These are phyloP conservation scores for Drosophila prolongata DNA, from an alignment of 2,888 invertebrate genomes.

Conservation along the genomic window DNA sequence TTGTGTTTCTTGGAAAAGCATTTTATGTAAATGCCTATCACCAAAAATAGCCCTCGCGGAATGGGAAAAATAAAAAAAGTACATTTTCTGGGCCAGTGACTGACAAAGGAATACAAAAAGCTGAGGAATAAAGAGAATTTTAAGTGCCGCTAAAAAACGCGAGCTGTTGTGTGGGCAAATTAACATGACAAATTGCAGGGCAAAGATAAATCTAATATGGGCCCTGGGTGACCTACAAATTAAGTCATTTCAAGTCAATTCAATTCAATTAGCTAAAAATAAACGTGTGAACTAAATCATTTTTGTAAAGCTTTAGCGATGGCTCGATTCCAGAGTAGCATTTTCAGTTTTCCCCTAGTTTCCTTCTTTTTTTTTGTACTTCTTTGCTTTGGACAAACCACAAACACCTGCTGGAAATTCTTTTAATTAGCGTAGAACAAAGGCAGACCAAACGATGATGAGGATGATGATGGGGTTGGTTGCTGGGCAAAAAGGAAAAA, in stretches of 20 bases:
- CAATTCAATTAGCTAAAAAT: conserved; percentile 61
- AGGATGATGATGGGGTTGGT: conserved; percentile 21
- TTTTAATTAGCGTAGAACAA: conserved; percentile 74
- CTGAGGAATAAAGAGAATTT: conserved; percentile 22
- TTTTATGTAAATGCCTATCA: conserved; percentile 66
- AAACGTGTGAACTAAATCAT: conserved; percentile 35
- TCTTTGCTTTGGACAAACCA: conserved; percentile 45
- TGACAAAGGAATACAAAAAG: conserved; percentile 39
- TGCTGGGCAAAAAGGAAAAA: conserved; percentile 26
- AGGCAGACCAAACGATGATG: conserved; percentile 61
- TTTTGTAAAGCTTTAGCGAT: conserved; percentile 1
- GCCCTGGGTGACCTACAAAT: conserved; percentile 16
- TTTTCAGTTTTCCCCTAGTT: conserved; percentile 5
- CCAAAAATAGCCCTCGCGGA: conserved; percentile 18
- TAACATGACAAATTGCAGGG: conserved; percentile 16
- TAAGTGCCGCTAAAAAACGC: conserved; percentile 27
- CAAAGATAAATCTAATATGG: conserved; percentile 6
- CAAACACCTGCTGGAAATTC: conserved; percentile 76
- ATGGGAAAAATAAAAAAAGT: conserved; percentile 29
- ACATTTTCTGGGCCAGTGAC: conserved; percentile 71
- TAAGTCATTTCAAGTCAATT: conserved; percentile 58
- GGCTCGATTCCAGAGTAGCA: conserved; percentile 17
- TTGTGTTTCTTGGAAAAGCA: conserved; percentile 50
- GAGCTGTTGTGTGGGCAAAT: conserved; percentile 20
- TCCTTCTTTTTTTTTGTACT: not conserved